phyloP scores from a whole-genome alignment of 2,797 vertebrate genomes.

The Argyrosomus regius region DNA sequence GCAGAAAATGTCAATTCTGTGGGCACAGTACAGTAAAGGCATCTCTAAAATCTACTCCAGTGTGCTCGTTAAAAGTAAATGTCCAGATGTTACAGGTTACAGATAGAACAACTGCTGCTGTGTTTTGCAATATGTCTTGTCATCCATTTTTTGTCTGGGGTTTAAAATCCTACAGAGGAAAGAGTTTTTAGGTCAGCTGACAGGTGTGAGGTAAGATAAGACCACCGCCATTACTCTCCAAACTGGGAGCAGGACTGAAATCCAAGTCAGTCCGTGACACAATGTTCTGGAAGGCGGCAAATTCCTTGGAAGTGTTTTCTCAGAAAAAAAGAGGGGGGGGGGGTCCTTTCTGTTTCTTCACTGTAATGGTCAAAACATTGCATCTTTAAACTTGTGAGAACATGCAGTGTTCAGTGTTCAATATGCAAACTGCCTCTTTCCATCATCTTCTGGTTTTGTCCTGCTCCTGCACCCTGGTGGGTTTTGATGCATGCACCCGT shows the following conservation, averaged over 20 bases:
- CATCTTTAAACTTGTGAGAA: background rate
- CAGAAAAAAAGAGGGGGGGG: background rate
- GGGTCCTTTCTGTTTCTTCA: background rate
- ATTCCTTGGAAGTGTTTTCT: background rate
- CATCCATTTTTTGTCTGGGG: constrained; percentile 1
- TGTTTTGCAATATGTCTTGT: constrained; percentile 4
- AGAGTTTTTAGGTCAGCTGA: background rate
- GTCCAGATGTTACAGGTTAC: no score
- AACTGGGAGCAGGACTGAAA: background rate
- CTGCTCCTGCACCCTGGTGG: background rate
- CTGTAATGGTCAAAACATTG: background rate
- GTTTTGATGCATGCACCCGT: background rate
- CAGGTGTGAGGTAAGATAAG: constrained; percentile 2
- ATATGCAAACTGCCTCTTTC: background rate
- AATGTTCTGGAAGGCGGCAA: background rate
- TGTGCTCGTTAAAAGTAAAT: background rate
- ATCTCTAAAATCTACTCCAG: background rate
- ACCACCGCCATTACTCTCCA: background rate
- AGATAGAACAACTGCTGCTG: background rate
- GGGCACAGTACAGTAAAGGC: background rate
- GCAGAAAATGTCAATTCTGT: background rate
- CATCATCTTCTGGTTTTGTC: background rate
- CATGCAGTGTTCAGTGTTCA: background rate
- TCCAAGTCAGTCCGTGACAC: background rate
- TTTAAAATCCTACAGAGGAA: constrained; percentile 1